Base-by-base conservation (phyloP, 1,140 invertebrate genomes). In the Drosophila nikananu region DNA sequence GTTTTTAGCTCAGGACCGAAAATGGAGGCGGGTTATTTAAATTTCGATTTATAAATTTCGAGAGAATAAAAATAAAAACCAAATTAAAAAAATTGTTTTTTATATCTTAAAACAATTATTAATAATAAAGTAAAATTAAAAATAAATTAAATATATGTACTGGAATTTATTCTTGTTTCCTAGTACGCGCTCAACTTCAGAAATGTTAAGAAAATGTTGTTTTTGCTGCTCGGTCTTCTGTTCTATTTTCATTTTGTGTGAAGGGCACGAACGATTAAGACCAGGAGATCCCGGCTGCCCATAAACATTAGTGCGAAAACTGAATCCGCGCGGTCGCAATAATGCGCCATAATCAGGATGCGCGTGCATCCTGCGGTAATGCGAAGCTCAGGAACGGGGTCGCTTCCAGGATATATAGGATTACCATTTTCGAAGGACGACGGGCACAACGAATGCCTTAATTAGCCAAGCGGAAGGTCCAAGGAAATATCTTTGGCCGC, bases 301-400 rank as follows among this genome's bases (percentile, higher is more conserved):
- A 23, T 60, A 60, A 60, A 35, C 27, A 60, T 51, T 62, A 44
- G 58, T 35, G n/a, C 19, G 41, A 44, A 61, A 65, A 32, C 23
- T 44, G 21, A 64, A 37, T 54, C 37, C 21, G 27, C 7, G 23
- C 37, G 35, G 32, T 54, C 12, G 30, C 48, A 52, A 54, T 44
- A 70, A 63, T 64, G 67, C 48, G 48, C 32, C 46, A 48, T 81
- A 63, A 71, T 54, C 61, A 58, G 19, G 19, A 19, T 62, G 48
- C 65, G 81, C 77, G 84, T 86, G 83, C 65, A 64, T 32, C 39
- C 62, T 21, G 15, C 44, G 25, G 35, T 46, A 49, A 46, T 13
- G 41, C 39, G 54, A 46, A 48, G 71, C 83, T 87, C 44, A 67
- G 52, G 13, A 37, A 3, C 63, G 48, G 52, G 52, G 52, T 60